phyloP scores from a whole-genome alignment of 2,113 vertebrate species.

The Myodes glareolus region DNA sequence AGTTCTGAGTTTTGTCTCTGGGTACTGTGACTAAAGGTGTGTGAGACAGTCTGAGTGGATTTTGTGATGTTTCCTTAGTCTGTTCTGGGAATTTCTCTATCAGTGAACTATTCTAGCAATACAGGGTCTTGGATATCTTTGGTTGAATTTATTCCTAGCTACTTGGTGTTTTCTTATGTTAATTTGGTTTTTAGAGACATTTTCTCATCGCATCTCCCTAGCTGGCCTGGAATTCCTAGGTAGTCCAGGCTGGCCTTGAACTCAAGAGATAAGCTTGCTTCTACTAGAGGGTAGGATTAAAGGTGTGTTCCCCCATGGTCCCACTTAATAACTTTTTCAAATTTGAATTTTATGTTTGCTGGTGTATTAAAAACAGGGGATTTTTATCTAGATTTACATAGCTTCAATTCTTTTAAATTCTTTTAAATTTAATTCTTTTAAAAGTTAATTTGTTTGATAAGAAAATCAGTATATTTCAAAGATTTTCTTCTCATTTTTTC shows the following conservation, averaged over 20 bases:
- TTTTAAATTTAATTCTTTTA: background rate
- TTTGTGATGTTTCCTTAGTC: background rate
- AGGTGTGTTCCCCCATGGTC: too few species aligned
- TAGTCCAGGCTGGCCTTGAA: background rate
- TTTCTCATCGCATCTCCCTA: background rate
- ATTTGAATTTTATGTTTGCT: background rate
- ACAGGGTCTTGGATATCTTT: background rate
- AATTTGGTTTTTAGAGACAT: background rate
- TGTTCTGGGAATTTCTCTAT: background rate
- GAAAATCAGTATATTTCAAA: background rate
- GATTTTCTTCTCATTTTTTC: background rate
- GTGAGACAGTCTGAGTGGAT: background rate
- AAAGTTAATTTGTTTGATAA: slow-evolving; percentile 17
- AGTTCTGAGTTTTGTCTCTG: background rate
- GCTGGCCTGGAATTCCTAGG: background rate
- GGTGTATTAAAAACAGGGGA: background rate
- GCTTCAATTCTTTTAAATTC: background rate
- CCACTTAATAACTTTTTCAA: background rate
- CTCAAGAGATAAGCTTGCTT: background rate
- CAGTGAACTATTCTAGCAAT: background rate
- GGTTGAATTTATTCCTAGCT: background rate
- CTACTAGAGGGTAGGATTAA: background rate
- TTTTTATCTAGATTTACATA: background rate
- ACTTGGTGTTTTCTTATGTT: background rate
- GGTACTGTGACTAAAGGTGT: background rate